A percentile compares a stretch with the other conserved stretches of the same genome.
phyloP scores from a whole-genome alignment of 64 coral and sea anemone genomes.

The Stichodactyla helianthus region DNA sequence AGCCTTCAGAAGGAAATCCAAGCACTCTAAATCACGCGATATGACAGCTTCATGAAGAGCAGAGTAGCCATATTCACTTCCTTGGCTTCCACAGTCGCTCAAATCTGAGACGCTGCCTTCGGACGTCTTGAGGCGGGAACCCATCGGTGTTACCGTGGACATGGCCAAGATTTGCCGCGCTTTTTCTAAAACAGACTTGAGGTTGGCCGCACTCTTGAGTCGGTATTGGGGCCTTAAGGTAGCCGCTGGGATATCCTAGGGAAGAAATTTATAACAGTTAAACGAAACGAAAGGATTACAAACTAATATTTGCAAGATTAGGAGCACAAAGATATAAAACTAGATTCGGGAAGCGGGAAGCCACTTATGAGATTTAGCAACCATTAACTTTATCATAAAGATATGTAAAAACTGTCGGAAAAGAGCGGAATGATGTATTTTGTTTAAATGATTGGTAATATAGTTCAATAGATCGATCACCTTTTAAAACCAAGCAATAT shows the following conservation, averaged over 20 bases:
- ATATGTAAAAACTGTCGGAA: no score
- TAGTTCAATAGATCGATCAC: no score
- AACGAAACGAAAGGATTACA: no score
- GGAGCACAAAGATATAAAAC: no score
- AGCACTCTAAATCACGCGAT: conserved; percentile 26
- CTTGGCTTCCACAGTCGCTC: conserved; percentile 10
- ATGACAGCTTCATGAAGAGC: conserved; percentile 38
- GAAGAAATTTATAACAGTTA: not conserved
- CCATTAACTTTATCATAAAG: no score
- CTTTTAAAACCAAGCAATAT: no score
- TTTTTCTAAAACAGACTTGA: not conserved
- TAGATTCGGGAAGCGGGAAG: no score
- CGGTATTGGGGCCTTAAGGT: not conserved
- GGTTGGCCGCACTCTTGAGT: not conserved
- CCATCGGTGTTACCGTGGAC: not conserved
- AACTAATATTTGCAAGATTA: no score
- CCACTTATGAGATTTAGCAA: no score
- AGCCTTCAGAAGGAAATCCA: not conserved
- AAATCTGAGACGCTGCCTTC: not conserved
- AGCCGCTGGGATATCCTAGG: not conserved
- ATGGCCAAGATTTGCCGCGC: not conserved
- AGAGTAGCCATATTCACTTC: conserved; percentile 47
- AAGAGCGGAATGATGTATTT: no score
- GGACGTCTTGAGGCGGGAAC: not conserved
- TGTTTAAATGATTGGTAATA: no score